A percentile compares a stretch with the other conserved stretches of the same genome.
phyloP scores from a whole-genome alignment of 1,140 invertebrate genomes.

The Temnothorax curvispinosus region DNA sequence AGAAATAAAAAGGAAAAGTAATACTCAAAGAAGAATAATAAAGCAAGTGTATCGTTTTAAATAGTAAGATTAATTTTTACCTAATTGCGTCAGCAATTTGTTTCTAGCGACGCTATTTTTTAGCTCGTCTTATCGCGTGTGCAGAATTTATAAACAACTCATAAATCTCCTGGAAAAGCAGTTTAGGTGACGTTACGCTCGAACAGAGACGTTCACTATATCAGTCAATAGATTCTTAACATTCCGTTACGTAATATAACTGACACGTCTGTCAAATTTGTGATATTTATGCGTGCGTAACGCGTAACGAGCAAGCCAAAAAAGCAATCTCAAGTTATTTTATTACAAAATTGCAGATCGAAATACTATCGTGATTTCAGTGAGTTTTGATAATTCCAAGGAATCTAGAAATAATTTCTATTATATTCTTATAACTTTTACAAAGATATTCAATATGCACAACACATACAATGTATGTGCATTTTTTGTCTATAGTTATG shows the following conservation, averaged over 20 bases:
- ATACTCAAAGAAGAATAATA: not conserved
- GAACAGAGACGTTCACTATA: not conserved
- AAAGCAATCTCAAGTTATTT: not conserved
- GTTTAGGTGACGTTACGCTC: conserved; percentile 4
- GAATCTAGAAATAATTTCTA: not conserved
- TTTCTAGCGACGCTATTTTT: conserved; percentile 1
- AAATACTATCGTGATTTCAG: not conserved
- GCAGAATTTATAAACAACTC: not conserved
- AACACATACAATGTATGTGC: not conserved
- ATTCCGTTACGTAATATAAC: not conserved
- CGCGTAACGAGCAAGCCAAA: not conserved
- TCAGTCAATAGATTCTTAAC: conserved; percentile 3
- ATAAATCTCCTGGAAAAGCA: conserved; percentile 5
- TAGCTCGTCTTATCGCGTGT: not conserved
- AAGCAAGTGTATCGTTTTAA: not conserved
- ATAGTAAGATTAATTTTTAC: not conserved
- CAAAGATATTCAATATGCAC: not conserved
- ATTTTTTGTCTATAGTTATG: not conserved
- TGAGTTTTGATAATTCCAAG: not conserved
- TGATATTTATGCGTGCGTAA: not conserved
- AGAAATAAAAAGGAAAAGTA: not conserved
- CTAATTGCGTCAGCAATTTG: not conserved
- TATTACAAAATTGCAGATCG: not conserved
- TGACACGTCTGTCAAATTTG: not conserved
- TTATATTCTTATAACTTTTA: not conserved